phyloP scores from a whole-genome alignment of 1,140 invertebrate species.

The Trypoxylus dichotomus region DNA sequence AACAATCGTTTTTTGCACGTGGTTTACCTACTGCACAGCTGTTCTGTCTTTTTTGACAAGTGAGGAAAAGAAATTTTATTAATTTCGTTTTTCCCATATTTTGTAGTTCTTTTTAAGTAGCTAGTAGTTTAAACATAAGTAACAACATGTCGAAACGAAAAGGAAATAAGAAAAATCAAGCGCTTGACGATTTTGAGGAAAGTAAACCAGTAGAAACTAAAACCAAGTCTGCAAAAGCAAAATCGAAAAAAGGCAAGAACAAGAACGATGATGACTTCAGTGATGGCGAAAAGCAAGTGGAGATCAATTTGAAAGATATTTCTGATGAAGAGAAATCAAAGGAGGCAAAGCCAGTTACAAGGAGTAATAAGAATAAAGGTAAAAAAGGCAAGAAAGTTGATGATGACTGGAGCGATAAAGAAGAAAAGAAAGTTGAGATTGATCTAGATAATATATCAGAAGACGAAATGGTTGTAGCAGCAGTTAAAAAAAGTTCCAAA shows the following conservation, averaged over 20 bases:
- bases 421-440: constrained; percentile 51
- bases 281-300: constrained; percentile 48
- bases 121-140: background rate
- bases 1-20: no score
- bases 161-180: constrained; percentile 63
- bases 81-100: background rate
- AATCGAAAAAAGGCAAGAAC: constrained; percentile 54
- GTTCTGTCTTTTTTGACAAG: background rate
- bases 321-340: constrained; percentile 15
- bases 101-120: background rate
- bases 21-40: no score
- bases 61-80: background rate
- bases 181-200: constrained; percentile 61
- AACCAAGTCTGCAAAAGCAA: constrained; percentile 59
- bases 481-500: constrained; percentile 56
- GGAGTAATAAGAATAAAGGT: constrained; percentile 27
- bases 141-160: constrained; percentile 63
- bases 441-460: constrained; percentile 50
- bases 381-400: constrained; percentile 54
- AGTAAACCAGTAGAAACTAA: constrained; percentile 47
- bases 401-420: constrained; percentile 58
- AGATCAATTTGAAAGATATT: background rate
- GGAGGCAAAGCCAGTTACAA: constrained; percentile 10
- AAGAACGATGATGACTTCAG: constrained; percentile 55
- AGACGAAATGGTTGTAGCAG: constrained; percentile 57